Base-by-base conservation (phyloP, 2,888 invertebrate species). In the Oxystoma pomonae region DNA sequence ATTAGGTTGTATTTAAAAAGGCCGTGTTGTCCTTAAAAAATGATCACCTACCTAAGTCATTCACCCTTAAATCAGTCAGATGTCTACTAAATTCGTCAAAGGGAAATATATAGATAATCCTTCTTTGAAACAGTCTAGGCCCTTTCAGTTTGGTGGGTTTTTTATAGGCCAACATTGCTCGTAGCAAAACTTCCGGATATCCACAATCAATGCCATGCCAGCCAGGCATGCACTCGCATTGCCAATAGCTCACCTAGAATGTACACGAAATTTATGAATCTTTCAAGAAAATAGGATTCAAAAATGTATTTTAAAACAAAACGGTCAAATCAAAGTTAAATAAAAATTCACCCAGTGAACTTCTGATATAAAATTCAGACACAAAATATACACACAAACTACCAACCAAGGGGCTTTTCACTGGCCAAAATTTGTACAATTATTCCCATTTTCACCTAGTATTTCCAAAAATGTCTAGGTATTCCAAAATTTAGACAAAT, bases 201-300 rank as follows among this genome's bases (percentile, higher is more conserved):
- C 87, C 86, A 72, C 88, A 88, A 70, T 88, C 87, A 7, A 80
- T 78, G 1, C 87, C 87, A 74, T 88, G 88, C 86, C 86, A 88
- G 22, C 85, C 85, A n/a, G 79, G 80, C 60, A 81, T 77, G 72
- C 88, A 88, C 16, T 81, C 77, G 69, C 87, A 88, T 70, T 80
- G 79, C 80, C 80, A 79, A 63, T 35, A 35, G 12, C 35, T 35
- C 3, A 35, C 35, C 35, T 35, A 12, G 12, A 35, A 35, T 7
- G 3, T 3, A 35, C 35, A 35, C 3, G 12, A 35, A 35, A 35
- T 7, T 35, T 7, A 7, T 35, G 3, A 35, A 12, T 35, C 35
- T 7, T 35, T 35, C 35, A 35, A 35, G 12, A 35, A 35, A 35
- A n/a, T n/a, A n/a, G n/a, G n/a, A n/a, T n/a, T n/a, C n/a, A n/a